Evolutionary conservation across 2,888 invertebrate genomes (phyloP), one percentile per base, ranked within the genome.

Genomic region (Acleris laterana): DNA sequence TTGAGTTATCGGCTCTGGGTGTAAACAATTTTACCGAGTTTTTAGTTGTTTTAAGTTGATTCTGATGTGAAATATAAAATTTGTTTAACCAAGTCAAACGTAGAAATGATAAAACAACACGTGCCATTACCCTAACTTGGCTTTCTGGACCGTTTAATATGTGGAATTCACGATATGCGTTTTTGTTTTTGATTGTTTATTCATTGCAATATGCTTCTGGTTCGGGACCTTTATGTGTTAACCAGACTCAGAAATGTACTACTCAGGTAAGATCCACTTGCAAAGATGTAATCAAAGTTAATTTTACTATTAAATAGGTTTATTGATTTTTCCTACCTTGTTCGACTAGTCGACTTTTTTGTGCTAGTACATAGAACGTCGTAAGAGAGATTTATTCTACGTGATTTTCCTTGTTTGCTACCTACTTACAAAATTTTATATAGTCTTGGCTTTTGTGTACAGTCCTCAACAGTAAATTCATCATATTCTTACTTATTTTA

Each of bases 191-290:
- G 70, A 72, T 82, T 72, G 64, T 81, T 74, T 81, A 74, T 77
- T 74, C 80, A 69, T 67, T 81, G 32, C 77, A 85, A 61, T 77
- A 78, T 82, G 85, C 79, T 70, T 74, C 73, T 75, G 83, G 82
- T 64, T 69, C 70, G 53, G 80, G 79, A 63, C 78, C 81, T 64
- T 70, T 90, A 67, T 89, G 88, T 72, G 82, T 80, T 55, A 87
- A 87, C 59, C 82, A 79, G 53, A 83, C 80, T 2, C 78, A 81
- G 68, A 76, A 77, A 69, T 92, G 92, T 72, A 84, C 85, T 57
- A 87, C 84, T 19, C 88, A 90, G 88, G 92, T 91, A 80, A 71
- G 73, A 64, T 22, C 38, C 13, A 13, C 13, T 13, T 38, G 13
- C 4, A 38, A 11, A 13, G 4, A 38, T 38, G 4, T 13, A 38